phyloP scores from a whole-genome alignment of 2,113 vertebrate genomes.

The Cercocebus atys region DNA sequence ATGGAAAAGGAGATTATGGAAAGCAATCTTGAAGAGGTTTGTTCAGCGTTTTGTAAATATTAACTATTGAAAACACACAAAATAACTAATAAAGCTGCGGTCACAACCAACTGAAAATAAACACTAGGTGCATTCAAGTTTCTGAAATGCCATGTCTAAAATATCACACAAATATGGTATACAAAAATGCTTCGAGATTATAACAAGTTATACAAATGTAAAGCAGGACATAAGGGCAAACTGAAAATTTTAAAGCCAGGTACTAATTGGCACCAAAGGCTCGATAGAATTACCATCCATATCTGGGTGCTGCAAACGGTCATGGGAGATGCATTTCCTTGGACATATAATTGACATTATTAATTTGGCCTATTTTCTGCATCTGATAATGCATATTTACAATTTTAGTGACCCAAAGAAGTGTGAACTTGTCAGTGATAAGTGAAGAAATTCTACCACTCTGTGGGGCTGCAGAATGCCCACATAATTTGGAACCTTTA shows the following conservation, averaged over 20 bases:
- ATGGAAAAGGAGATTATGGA: slow-evolving; percentile 25
- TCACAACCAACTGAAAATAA: slow-evolving; percentile 66
- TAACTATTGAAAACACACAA: slow-evolving; percentile 66
- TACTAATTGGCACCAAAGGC: not conserved
- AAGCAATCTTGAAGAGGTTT: slow-evolving; percentile 63
- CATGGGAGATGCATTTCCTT: slow-evolving; percentile 1
- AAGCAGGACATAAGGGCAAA: not conserved
- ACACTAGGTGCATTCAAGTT: slow-evolving; percentile 50
- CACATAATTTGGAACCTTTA: slow-evolving; percentile 71
- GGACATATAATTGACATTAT: slow-evolving; percentile 49
- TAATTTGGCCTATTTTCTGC: slow-evolving; percentile 58
- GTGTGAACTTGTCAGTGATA: slow-evolving; percentile 72
- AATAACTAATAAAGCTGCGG: slow-evolving; percentile 65
- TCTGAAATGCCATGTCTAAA: slow-evolving; percentile 63
- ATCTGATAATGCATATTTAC: slow-evolving; percentile 62
- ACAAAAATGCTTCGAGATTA: slow-evolving; percentile 46
- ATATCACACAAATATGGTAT: slow-evolving; percentile 18
- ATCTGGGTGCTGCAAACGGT: not conserved
- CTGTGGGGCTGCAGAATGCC: slow-evolving; percentile 58
- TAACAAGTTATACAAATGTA: slow-evolving; percentile 29
- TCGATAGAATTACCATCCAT: not conserved
- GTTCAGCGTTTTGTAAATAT: slow-evolving; percentile 75
- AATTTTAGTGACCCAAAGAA: slow-evolving; percentile 73
- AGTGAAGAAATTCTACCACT: slow-evolving; percentile 75
- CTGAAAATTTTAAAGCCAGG: not conserved